These are phyloP conservation scores for Araneus ventricosus DNA, from an alignment of 1,140 invertebrate species.

Conservation along the genomic window DNA sequence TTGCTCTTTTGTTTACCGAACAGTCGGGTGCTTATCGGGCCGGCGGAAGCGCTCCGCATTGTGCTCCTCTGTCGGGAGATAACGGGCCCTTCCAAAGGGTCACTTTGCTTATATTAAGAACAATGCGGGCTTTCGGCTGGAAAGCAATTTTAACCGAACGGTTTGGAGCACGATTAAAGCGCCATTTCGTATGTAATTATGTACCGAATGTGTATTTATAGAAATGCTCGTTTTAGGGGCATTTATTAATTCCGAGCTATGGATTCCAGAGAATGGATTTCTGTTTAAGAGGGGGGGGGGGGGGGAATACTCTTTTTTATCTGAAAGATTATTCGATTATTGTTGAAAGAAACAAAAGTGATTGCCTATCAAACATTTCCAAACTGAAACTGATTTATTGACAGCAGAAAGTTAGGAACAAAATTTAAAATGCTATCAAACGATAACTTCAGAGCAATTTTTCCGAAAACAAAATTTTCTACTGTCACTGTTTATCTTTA, in stretches of 20 bases:
- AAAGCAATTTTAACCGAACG: neutral
- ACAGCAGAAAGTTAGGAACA: no score
- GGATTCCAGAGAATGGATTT: neutral
- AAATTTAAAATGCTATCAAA: no score
- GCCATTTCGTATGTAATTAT: neutral
- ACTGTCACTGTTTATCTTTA: no score
- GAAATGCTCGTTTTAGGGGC: neutral
- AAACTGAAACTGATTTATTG: no score
- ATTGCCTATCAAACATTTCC: no score
- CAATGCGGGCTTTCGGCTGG: neutral
- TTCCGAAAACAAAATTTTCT: no score
- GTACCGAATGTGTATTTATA: neutral
- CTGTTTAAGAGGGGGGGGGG: neutral
- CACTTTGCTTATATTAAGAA: constrained; percentile 10
- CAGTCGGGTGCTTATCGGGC: neutral
- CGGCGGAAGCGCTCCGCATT: neutral
- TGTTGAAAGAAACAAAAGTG: neutral
- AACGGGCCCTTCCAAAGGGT: neutral
- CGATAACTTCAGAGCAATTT: no score
- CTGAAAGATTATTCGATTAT: neutral
- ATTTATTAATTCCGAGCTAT: neutral
- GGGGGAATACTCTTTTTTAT: no score
- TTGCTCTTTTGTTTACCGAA: constrained; percentile 7
- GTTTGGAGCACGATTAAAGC: neutral
- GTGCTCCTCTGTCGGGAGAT: neutral